Base-by-base conservation (phyloP, 1,140 invertebrate genomes). In the Drosophila takahashii region DNA sequence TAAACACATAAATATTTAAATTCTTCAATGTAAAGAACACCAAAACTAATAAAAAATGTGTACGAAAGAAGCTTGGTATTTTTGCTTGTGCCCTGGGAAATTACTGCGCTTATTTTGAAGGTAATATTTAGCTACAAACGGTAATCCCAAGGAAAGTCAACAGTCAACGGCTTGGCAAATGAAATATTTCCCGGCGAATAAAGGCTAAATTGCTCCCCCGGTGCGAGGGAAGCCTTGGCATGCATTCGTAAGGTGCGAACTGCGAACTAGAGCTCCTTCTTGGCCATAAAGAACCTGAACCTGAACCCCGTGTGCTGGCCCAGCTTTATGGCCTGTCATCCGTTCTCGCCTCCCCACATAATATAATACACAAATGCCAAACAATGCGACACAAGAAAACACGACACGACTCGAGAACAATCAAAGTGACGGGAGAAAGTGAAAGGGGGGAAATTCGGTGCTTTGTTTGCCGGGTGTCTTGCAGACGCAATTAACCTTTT, bases 401-500 rank as follows among this genome's bases (percentile, higher is more conserved):
- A 54, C 62, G 66, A 47, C 44, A 61, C 34, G 26, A 9, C 62
- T 47, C 13, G 27, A 39, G 54, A 60, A 79, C 69, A 74, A 83
- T 59, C 53, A 60, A 66, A 69, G 53, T 59, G 70, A 11, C 39
- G 58, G 56, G 37, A 16, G 32, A 41, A 52, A 29, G 39, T 36
- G 11, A 29, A n/a, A 13, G 60, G 36, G 18, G 9, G 34, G 18
- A 57, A 69, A 11, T 57, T 54, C n/a, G 47, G 41, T 34, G 32
- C 66, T 70, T 70, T 67, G 66, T 69, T 67, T 67, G 44, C 56
- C 18, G 32, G 48, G 29, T 51, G 48, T 69, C 60, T 84, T 79
- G 54, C 61, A 75, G 65, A 37, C 62, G 42, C 75, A 86, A 86
- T 87, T 86, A 86, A 87, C 81, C 83, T 79, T 86, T 87, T 76